Conservation (phyloP, 2,797 vertebrate genomes). For the Myotis findleyi region DNA sequence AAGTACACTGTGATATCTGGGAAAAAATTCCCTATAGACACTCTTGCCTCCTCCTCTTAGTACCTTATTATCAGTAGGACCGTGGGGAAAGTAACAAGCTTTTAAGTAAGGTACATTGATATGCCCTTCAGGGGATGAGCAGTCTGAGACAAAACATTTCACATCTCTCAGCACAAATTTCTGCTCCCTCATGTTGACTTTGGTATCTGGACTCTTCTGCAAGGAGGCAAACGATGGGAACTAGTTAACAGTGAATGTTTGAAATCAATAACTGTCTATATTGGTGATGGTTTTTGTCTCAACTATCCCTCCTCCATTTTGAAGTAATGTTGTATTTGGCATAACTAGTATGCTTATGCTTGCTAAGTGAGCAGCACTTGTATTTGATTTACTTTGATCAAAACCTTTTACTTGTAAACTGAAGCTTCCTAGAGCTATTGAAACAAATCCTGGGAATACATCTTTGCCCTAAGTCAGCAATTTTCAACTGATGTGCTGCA, state of each 20-base stretch:
- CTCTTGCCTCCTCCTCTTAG: background rate
- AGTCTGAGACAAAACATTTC: background rate
- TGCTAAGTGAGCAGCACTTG: background rate
- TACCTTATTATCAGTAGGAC: background rate
- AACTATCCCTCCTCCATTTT: background rate
- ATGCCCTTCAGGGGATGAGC: background rate
- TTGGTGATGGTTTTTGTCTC: background rate
- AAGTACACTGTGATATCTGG: background rate
- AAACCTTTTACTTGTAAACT: background rate
- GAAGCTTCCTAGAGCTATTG: background rate
- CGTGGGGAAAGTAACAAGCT: background rate
- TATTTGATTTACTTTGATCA: background rate
- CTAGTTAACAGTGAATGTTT: background rate
- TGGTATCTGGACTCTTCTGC: background rate
- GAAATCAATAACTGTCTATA: background rate
- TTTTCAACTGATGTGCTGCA: background rate
- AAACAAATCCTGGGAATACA: background rate
- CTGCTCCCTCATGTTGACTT: background rate
- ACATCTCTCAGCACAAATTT: background rate
- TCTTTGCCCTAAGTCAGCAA: background rate
- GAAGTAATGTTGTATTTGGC: background rate
- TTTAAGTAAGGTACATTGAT: background rate
- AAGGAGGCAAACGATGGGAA: background rate
- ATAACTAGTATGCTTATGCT: background rate
- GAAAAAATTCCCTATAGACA: background rate